Conservation (phyloP, 2,113 vertebrate genomes). For the Otis tarda region DNA sequence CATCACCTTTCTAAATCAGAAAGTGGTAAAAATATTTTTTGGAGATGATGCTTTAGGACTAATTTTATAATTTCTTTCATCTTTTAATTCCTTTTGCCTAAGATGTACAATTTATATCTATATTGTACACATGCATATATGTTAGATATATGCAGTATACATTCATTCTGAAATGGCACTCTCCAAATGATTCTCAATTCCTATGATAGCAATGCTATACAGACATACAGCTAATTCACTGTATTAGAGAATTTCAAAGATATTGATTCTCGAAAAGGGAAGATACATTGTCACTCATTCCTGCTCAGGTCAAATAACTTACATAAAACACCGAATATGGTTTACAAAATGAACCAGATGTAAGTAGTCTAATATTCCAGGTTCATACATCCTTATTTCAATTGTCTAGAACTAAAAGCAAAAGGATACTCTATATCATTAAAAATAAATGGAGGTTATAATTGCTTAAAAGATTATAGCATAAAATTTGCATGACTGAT, state of each 20-base stretch:
- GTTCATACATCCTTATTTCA: neutral
- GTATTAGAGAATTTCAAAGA: neutral
- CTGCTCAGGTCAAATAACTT: neutral
- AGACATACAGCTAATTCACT: neutral
- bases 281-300: neutral
- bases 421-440: slow-evolving; percentile 20
- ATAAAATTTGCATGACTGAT: slow-evolving; percentile 62
- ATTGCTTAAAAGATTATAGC: slow-evolving; percentile 48
- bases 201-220: neutral
- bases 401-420: slow-evolving; percentile 27
- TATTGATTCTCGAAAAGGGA: neutral
- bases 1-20: neutral
- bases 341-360: neutral
- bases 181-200: neutral
- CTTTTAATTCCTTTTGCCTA: neutral
- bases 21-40: neutral
- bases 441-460: slow-evolving; percentile 41
- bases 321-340: neutral
- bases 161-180: neutral
- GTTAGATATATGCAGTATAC: neutral
- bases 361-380: neutral
- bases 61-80: neutral
- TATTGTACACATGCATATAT: neutral
- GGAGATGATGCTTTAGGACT: neutral
- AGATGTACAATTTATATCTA: neutral